Evolutionary conservation across 2,113 vertebrate genomes (phyloP).

Genomic region (Mormyrus iriodes): DNA sequence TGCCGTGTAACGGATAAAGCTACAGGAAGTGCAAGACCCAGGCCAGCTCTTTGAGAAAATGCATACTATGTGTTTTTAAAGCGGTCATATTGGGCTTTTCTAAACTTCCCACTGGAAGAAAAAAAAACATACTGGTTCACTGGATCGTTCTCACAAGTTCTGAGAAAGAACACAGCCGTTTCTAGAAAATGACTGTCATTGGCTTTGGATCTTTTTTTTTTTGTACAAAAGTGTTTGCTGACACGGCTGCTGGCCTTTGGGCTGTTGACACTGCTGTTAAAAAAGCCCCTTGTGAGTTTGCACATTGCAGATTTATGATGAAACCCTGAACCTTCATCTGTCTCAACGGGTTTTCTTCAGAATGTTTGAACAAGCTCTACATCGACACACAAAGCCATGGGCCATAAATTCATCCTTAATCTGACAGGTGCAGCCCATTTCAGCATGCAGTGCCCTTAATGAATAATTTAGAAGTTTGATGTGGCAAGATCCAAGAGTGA

Average conservation of each 20-base stretch:
- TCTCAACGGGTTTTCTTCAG: conserved; percentile 60
- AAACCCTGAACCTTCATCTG: conserved; percentile 58
- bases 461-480: conserved; percentile 37
- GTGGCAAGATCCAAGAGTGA: conserved; percentile 20
- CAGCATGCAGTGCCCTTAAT: conserved; percentile 43
- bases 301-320: conserved; percentile 60
- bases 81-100: conserved; percentile 5
- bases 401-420: conserved; percentile 50
- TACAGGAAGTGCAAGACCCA: conserved; percentile 12
- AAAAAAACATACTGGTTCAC: conserved; percentile 28
- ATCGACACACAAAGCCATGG: conserved; percentile 47
- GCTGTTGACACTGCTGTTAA: conserved; percentile 61
- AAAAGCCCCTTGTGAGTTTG: conserved; percentile 56
- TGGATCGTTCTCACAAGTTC: conserved; percentile 46
- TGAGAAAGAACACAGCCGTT: conserved; percentile 48
- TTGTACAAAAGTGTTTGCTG: conserved; percentile 56
- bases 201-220: conserved; percentile 34
- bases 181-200: conserved; percentile 43
- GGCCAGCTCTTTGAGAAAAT: background rate
- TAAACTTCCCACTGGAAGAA: conserved; percentile 14
- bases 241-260: conserved; percentile 47
- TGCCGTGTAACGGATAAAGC: background rate
- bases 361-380: conserved; percentile 62
- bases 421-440: conserved; percentile 45
- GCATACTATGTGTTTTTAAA: background rate